Conservation (phyloP, 2,113 vertebrate genomes). For the Xerus inauris region DNA sequence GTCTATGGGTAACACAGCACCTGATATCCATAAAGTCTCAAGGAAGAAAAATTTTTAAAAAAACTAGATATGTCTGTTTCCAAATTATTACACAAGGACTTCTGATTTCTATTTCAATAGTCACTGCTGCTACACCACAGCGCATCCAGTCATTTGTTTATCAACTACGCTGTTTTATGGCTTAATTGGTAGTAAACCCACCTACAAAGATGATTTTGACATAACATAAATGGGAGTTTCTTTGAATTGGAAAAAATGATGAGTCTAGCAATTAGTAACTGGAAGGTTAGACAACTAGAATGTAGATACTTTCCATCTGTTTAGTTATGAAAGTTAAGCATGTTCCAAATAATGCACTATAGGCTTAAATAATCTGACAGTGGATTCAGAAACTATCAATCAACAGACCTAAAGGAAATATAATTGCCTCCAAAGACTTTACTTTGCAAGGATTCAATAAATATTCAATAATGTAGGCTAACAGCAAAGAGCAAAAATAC, state of each 20-base stretch:
- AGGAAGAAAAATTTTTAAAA: neutral
- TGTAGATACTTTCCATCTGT: slow-evolving; percentile 23
- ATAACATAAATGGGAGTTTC: slow-evolving; percentile 24
- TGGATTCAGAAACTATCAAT: neutral
- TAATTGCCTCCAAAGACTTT: neutral
- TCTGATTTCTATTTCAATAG: neutral
- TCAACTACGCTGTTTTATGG: slow-evolving; percentile 27
- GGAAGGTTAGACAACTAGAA: slow-evolving; percentile 13
- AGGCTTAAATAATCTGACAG: neutral
- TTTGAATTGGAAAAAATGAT: slow-evolving; percentile 39
- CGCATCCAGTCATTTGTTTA: neutral
- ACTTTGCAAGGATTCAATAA: neutral
- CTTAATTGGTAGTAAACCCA: slow-evolving; percentile 61
- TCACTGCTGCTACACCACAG: neutral
- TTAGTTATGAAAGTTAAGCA: slow-evolving; percentile 42
- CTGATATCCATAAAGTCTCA: slow-evolving; percentile 16
- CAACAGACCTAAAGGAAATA: neutral
- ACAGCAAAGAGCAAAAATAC: slow-evolving; percentile 1
- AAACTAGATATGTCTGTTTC: slow-evolving; percentile 45
- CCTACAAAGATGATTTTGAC: slow-evolving; percentile 17
- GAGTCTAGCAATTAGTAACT: slow-evolving; percentile 37
- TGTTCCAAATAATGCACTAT: slow-evolving; percentile 17
- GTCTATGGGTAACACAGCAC: neutral
- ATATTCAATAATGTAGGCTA: slow-evolving; percentile 8
- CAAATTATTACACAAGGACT: slow-evolving; percentile 37